phyloP scores from a whole-genome alignment of 2,113 vertebrate genomes.

The Serilophus lunatus region DNA sequence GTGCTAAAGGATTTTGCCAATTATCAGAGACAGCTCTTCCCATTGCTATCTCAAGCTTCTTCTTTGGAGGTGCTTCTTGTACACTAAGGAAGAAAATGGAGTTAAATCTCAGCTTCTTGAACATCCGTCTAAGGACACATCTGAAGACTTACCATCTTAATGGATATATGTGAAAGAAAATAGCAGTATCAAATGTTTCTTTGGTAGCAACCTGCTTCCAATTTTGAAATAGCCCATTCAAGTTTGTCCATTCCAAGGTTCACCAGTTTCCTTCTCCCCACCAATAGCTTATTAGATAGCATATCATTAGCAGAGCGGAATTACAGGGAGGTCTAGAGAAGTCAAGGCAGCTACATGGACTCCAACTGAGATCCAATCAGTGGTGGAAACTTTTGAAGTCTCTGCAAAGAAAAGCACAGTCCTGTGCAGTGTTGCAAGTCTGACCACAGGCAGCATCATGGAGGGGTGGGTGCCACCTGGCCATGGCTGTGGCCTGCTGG shows the following conservation, averaged over 20 bases:
- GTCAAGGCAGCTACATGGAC: not conserved
- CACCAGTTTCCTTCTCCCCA: not conserved
- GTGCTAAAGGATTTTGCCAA: not conserved
- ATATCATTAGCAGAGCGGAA: not conserved
- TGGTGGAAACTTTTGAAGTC: not conserved
- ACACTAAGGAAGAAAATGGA: not conserved
- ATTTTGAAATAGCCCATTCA: not conserved
- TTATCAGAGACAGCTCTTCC: not conserved
- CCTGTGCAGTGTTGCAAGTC: not conserved
- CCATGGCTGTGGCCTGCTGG: fast-evolving
- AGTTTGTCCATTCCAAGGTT: not conserved
- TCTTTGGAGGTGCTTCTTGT: not conserved
- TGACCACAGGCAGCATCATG: fast-evolving
- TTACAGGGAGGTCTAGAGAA: not conserved
- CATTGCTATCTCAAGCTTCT: not conserved
- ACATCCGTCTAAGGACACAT: not conserved
- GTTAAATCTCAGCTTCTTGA: not conserved
- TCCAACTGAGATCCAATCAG: not conserved
- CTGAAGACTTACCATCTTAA: not conserved
- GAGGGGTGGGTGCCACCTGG: not conserved
- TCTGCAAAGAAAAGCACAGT: not conserved
- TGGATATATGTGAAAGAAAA: not conserved
- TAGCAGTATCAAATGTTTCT: not conserved
- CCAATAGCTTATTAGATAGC: not conserved
- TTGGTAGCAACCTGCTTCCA: not conserved